These are phyloP conservation scores for Pipra filicauda DNA, from an alignment of 2,113 vertebrate genomes.

Conservation along the genomic window DNA sequence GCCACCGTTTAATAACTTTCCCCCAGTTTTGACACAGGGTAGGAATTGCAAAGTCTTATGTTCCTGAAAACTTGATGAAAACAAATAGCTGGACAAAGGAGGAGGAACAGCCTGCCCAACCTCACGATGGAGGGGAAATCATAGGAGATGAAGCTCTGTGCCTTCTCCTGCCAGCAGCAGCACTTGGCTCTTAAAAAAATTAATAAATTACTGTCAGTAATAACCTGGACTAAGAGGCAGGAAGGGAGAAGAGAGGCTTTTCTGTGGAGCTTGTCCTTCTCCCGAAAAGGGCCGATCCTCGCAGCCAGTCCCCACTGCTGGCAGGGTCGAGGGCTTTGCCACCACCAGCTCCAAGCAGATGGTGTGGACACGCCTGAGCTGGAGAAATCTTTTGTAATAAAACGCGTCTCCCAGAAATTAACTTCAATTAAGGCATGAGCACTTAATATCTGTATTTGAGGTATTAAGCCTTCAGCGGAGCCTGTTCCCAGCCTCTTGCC, in stretches of 20 bases:
- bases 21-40: neutral
- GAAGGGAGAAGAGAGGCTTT: neutral
- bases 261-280: neutral
- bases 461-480: neutral
- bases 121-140: neutral
- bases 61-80: neutral
- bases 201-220: neutral
- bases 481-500: neutral
- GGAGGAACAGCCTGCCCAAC: neutral
- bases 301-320: accelerated
- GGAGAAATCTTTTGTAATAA: constrained; percentile 27
- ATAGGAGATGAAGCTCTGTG: neutral
- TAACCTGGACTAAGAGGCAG: neutral
- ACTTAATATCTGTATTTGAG: constrained; percentile 19
- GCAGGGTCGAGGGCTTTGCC: neutral
- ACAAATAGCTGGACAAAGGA: neutral
- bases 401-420: constrained; percentile 51
- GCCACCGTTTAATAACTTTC: neutral
- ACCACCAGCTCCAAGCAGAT: neutral
- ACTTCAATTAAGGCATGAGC: constrained; percentile 19
- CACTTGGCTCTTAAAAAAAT: neutral
- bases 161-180: neutral
- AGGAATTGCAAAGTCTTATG: accelerated
- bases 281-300: accelerated
- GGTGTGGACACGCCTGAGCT: constrained; percentile 4